Conservation (phyloP, 2,797 vertebrate genomes). For the Adelosebastes latens region DNA sequence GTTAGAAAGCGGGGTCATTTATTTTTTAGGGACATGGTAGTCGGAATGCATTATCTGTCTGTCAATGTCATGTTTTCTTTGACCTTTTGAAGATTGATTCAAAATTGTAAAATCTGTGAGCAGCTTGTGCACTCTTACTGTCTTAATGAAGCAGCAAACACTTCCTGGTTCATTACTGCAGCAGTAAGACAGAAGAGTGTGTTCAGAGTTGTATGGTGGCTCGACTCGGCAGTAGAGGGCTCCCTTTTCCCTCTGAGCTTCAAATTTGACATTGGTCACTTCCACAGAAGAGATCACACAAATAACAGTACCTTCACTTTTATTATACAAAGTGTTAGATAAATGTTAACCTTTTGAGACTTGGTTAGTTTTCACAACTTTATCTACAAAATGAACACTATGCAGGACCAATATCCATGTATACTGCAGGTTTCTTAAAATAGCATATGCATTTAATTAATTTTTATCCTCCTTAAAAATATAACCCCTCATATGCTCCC, state of each 20-base stretch:
- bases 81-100: not conserved
- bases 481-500: not conserved
- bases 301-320: not conserved
- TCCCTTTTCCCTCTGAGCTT: constrained; percentile 53
- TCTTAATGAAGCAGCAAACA: constrained; percentile 27
- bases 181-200: not conserved
- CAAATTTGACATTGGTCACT: constrained; percentile 25
- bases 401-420: not conserved
- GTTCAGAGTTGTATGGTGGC: constrained; percentile 1
- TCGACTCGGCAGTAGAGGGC: constrained; percentile 66
- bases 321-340: not conserved
- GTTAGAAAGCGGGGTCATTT: not conserved
- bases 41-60: constrained; percentile 1
- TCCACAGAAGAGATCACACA: constrained; percentile 24
- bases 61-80: not conserved
- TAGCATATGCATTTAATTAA: not conserved
- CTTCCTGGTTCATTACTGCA: constrained; percentile 38
- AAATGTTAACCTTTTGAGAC: not conserved
- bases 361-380: not conserved
- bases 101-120: not conserved
- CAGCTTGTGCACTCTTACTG: not conserved
- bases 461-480: not conserved
- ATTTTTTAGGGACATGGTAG: not conserved
- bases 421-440: not conserved
- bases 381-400: not conserved